phyloP scores from a whole-genome alignment of 2,113 vertebrate species.

The Colistium nudipinnis region DNA sequence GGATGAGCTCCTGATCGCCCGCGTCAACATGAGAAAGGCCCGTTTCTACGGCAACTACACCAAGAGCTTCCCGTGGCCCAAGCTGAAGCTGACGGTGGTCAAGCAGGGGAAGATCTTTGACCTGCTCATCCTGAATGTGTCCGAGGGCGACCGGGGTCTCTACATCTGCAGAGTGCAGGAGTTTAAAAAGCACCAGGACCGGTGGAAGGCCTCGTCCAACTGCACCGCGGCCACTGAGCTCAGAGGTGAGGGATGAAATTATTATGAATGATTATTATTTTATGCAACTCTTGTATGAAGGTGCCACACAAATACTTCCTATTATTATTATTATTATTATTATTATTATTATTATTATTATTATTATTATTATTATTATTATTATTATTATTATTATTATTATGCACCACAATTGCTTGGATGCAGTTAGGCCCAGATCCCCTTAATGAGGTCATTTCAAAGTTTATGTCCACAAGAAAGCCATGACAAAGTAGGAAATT shows the following conservation, averaged over 20 bases:
- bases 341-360: too few relatives aligned
- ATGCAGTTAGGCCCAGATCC: not conserved
- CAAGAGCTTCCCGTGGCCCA: constrained; percentile 83
- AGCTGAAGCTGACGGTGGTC: constrained; percentile 87
- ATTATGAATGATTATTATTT: too few relatives aligned
- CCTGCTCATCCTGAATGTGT: constrained; percentile 86
- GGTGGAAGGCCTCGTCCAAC: constrained; percentile 92
- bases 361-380: too few relatives aligned
- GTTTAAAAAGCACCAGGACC: constrained; percentile 88
- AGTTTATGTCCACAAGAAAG: not conserved
- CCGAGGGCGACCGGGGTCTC: constrained; percentile 84
- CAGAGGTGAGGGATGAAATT: constrained; percentile 66
- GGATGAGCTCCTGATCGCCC: constrained; percentile 88
- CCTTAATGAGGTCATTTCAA: not conserved
- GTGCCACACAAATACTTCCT: too few relatives aligned
- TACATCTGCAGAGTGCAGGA: constrained; percentile 95
- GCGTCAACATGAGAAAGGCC: constrained; percentile 90
- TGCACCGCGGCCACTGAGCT: constrained; percentile 86
- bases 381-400: too few relatives aligned
- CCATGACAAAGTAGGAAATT: too few relatives aligned
- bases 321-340: too few relatives aligned
- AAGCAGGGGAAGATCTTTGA: constrained; percentile 84
- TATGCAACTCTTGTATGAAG: too few relatives aligned
- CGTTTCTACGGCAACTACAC: constrained; percentile 95
- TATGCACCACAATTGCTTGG: not conserved